Evolutionary conservation across 1,140 invertebrate genomes (phyloP), one percentile per base, ranked within the genome.

Genomic region (Pentalonia nigronervosa): DNA sequence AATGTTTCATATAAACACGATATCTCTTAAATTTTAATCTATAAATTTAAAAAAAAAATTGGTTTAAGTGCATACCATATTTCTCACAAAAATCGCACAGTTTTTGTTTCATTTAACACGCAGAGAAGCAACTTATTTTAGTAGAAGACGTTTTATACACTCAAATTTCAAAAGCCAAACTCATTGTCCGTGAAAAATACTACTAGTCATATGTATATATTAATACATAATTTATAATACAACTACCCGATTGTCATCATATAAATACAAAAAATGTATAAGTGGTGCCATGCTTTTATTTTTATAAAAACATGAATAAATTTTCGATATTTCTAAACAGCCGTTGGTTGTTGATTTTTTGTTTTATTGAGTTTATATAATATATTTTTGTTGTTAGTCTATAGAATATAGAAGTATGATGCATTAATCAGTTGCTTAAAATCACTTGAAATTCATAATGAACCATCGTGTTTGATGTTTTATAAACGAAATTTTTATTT

Each of bases 11-110:
- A 20, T 34, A 50, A 53, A 53, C 48, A 53, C 2, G n/a, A 14
- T 67, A n/a, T 30, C 48, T 50, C 17, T 34, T 88, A 50, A 88
- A 88, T 88, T 88, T 36, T 50, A 50, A 88, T 34, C 87, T 53
- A n/a, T 88, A 23, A 7, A 88, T 34, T 53, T 4, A 41, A 41
- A 34, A 7, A n/a, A 50, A 50, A 88, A 88, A 88, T n/a, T 21
- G 87, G n/a, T n/a, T 47, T 0, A 87, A 47, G 84, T 50, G 87
- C 47, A 21, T 11, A 48, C n/a, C 87, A 34, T 50, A 34, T 53
- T 50, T 88, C 30, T 88, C n/a, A 53, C 87, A 34, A 88, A 50
- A 88, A 87, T 87, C 41, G 25, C 60, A 17, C 14, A n/a, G 14
- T 67, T 67, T n/a, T 67, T 67, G 11, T 67, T 67, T 67, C 17